phyloP scores from a whole-genome alignment of 2,888 invertebrate genomes.

The Hypsopygia costalis region DNA sequence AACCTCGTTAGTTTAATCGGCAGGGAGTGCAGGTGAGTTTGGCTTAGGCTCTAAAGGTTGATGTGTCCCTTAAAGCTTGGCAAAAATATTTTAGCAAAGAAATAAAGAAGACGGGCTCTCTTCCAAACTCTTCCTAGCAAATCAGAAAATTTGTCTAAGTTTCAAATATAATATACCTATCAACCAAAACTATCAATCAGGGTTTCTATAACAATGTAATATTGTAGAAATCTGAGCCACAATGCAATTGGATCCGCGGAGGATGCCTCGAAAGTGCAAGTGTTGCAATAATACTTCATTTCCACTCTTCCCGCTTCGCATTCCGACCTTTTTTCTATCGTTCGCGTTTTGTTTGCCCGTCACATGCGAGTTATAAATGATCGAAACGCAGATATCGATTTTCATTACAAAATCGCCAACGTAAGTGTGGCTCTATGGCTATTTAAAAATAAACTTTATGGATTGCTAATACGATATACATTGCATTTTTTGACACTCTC shows the following conservation, averaged over 20 bases:
- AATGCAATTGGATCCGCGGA: slow-evolving; percentile 46
- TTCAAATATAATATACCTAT: too few species aligned
- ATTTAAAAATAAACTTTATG: slow-evolving; percentile 22
- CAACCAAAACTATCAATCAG: background rate
- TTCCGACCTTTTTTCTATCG: slow-evolving; percentile 62
- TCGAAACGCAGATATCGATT: slow-evolving; percentile 72
- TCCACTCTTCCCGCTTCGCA: slow-evolving; percentile 59
- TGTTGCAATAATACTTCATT: slow-evolving; percentile 77
- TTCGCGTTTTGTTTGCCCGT: slow-evolving; percentile 65
- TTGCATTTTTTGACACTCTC: background rate
- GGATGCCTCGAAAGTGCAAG: slow-evolving; percentile 74
- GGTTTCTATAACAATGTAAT: slow-evolving; percentile 28
- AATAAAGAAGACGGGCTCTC: too few species aligned
- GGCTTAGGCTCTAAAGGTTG: too few species aligned
- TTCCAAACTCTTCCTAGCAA: too few species aligned
- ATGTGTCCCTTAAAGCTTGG: too few species aligned
- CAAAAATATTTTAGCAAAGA: too few species aligned
- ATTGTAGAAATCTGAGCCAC: slow-evolving; percentile 42
- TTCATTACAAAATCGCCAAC: slow-evolving; percentile 34
- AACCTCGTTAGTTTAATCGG: too few species aligned
- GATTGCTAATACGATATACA: slow-evolving; percentile 7
- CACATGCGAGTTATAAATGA: slow-evolving; percentile 76
- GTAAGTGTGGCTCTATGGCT: slow-evolving; percentile 24
- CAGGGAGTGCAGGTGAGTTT: too few species aligned
- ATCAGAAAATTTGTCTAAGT: too few species aligned